phyloP scores from a whole-genome alignment of 2,888 invertebrate species.

The Xestia ashworthii region DNA sequence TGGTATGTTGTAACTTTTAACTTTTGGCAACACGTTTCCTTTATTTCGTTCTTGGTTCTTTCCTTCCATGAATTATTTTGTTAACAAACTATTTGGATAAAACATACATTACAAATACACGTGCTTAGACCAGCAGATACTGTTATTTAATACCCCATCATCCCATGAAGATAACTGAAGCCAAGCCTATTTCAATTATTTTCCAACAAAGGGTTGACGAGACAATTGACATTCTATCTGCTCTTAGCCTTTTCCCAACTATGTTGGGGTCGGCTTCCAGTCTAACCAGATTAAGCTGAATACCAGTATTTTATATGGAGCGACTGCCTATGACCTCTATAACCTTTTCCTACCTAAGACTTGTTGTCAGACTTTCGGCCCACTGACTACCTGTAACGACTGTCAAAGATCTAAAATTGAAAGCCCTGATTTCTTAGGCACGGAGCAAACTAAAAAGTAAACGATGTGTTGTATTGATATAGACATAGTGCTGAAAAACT shows the following conservation, averaged over 20 bases:
- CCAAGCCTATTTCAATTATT: neutral
- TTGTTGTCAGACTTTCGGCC: too few relatives aligned
- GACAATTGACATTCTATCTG: neutral
- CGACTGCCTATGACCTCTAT: too few relatives aligned
- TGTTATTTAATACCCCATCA: neutral
- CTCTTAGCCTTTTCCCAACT: neutral
- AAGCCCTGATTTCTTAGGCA: neutral
- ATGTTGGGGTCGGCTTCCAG: too few relatives aligned
- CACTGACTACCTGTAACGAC: neutral
- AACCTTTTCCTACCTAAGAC: too few relatives aligned
- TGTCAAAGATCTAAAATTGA: neutral
- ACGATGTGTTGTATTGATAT: neutral
- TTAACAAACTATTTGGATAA: neutral
- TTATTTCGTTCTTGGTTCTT: too few relatives aligned
- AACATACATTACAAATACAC: neutral
- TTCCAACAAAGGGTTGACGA: neutral
- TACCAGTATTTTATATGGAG: too few relatives aligned
- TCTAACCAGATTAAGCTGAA: too few relatives aligned
- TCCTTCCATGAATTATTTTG: neutral
- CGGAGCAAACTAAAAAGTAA: neutral
- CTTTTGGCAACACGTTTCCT: too few relatives aligned
- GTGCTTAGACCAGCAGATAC: neutral
- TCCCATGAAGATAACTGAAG: neutral
- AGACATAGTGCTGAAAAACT: neutral
- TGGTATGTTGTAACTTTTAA: too few relatives aligned